Conservation (phyloP, 2,797 vertebrate species). For the Muscicapa striata region DNA sequence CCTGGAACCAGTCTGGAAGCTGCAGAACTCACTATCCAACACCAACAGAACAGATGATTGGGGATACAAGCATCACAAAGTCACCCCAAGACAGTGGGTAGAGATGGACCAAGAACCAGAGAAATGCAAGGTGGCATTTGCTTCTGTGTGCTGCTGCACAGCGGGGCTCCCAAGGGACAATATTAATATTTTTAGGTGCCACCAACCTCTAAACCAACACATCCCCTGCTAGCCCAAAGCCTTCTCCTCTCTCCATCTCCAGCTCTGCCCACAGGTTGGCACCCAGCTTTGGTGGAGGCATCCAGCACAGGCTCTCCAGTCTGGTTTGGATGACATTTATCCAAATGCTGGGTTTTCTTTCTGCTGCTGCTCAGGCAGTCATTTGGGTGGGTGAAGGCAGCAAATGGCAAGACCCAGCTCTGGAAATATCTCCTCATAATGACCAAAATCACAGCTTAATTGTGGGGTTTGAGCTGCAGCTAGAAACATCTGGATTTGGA, state of each 20-base stretch:
- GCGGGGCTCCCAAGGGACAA: neutral
- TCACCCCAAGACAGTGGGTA: too few relatives aligned
- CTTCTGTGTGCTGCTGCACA: neutral
- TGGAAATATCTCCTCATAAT: constrained; percentile 50
- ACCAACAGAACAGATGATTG: too few relatives aligned
- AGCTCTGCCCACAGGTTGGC: constrained; percentile 36
- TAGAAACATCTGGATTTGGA: constrained; percentile 53
- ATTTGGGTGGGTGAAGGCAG: constrained; percentile 20
- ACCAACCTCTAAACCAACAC: neutral
- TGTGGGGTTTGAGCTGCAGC: constrained; percentile 55
- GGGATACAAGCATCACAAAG: too few relatives aligned
- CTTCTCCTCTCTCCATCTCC: neutral
- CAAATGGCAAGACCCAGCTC: neutral
- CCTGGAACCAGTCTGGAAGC: too few relatives aligned
- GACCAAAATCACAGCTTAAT: constrained; percentile 56
- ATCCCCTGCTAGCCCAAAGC: neutral
- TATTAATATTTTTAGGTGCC: neutral
- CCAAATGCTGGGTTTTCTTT: constrained; percentile 37
- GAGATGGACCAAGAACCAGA: neutral
- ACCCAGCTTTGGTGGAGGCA: constrained; percentile 10
- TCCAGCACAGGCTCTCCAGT: neutral
- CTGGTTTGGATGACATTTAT: constrained; percentile 62
- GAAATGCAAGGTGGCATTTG: neutral
- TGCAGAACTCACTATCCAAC: too few relatives aligned
- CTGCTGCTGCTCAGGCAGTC: neutral